These are phyloP conservation scores for Amitus sp. DNA, from an alignment of 2,888 invertebrate genomes.

Conservation along the genomic window DNA sequence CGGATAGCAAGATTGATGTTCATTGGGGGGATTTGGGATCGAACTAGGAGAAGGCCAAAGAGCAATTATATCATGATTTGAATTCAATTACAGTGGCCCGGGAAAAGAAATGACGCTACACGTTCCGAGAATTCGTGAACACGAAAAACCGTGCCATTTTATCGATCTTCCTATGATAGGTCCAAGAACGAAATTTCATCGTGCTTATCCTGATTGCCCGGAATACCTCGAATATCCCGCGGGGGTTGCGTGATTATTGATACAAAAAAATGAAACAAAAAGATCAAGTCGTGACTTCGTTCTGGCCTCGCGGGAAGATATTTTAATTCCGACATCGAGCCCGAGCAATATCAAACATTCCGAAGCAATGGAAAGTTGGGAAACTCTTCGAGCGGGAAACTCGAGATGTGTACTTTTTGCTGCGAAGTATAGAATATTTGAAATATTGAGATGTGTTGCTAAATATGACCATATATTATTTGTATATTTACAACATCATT, in stretches of 20 bases:
- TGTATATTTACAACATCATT: too few species aligned
- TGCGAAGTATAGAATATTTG: too few species aligned
- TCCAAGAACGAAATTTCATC: neutral
- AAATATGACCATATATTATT: too few species aligned
- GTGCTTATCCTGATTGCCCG: neutral
- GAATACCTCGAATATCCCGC: neutral
- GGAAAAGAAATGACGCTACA: constrained; percentile 34
- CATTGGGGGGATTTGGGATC: constrained; percentile 4
- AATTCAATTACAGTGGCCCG: constrained; percentile 36
- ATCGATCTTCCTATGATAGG: too few species aligned
- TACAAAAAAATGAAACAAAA: too few species aligned
- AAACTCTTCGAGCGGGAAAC: neutral
- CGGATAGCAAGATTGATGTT: constrained; percentile 29
- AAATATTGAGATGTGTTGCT: too few species aligned
- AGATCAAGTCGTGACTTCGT: neutral
- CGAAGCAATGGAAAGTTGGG: neutral
- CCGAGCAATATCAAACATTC: constrained; percentile 1
- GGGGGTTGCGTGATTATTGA: neutral
- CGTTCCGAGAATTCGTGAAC: constrained; percentile 37
- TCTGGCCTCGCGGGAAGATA: neutral
- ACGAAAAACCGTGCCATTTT: constrained; percentile 2
- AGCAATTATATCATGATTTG: constrained; percentile 38
- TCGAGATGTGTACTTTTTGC: neutral
- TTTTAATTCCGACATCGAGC: neutral
- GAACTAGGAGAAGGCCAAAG: constrained; percentile 9